These are phyloP conservation scores for Momotus momota DNA, from an alignment of 2,797 vertebrate genomes.

Conservation along the genomic window DNA sequence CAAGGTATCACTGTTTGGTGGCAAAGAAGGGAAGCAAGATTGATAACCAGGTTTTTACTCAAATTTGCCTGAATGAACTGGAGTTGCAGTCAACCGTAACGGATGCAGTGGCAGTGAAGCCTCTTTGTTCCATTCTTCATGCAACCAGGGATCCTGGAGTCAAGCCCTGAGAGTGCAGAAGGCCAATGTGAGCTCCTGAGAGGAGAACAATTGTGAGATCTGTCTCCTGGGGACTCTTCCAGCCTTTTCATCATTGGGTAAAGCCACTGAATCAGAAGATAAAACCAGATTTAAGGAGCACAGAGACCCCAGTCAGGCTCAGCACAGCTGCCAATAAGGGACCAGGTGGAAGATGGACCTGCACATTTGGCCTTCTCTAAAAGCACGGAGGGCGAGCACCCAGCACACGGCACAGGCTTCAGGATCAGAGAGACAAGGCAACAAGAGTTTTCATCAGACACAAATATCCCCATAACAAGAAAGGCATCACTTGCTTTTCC, in stretches of 20 bases:
- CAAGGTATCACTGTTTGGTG: neutral
- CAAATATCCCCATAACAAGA: neutral
- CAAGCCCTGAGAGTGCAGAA: neutral
- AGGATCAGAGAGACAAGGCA: neutral
- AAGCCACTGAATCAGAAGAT: neutral
- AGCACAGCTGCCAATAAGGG: neutral
- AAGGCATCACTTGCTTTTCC: neutral
- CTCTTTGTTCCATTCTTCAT: neutral
- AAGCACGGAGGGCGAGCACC: fast-evolving
- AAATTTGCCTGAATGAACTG: neutral
- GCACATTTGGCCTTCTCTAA: neutral
- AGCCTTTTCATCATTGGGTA: neutral
- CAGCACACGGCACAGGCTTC: neutral
- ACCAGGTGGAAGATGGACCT: neutral
- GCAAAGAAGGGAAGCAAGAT: neutral
- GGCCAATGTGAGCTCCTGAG: neutral
- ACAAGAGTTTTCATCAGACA: neutral
- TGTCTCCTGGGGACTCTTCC: neutral
- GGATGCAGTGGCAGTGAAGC: neutral
- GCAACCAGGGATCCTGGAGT: neutral
- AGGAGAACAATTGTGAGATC: neutral
- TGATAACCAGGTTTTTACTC: neutral
- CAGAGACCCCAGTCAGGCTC: neutral
- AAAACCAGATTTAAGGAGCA: neutral
- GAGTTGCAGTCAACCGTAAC: neutral